Percentiles rank a stretch among this genome's conserved stretches.
Conservation (phyloP, 2,797 vertebrate species). For the Phaenicophaeus curvirostris region DNA sequence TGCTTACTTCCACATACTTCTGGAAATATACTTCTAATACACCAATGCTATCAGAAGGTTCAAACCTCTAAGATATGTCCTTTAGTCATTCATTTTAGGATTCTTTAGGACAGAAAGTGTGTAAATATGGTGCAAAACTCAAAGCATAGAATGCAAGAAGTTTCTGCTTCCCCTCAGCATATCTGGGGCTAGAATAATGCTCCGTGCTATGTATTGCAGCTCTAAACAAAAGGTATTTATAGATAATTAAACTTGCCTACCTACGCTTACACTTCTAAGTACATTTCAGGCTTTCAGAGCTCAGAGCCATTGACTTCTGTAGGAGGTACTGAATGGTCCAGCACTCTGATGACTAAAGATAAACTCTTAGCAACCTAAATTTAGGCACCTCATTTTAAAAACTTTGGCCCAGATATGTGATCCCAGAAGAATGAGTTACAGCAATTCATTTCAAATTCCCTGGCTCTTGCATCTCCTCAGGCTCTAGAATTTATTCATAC, state of each 20-base stretch:
- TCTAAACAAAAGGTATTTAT: neutral
- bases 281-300: neutral
- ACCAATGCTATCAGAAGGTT: neutral
- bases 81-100: neutral
- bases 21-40: neutral
- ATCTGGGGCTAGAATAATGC: neutral
- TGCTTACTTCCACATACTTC: neutral
- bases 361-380: constrained; percentile 10
- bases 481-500: constrained; percentile 30
- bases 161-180: neutral
- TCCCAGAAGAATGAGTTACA: neutral
- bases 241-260: neutral
- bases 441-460: neutral
- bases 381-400: constrained; percentile 14
- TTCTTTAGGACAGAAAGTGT: neutral
- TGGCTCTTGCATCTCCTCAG: neutral
- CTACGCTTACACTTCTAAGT: neutral
- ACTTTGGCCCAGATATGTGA: neutral
- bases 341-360: constrained; percentile 16
- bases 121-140: neutral
- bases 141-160: neutral
- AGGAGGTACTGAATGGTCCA: neutral
- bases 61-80: neutral
- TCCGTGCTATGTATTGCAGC: neutral
- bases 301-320: neutral